Percentiles rank a stretch among this genome's conserved stretches.
These are phyloP conservation scores for Pandion haliaetus DNA, from an alignment of 2,113 vertebrate genomes.

Conservation along the genomic window DNA sequence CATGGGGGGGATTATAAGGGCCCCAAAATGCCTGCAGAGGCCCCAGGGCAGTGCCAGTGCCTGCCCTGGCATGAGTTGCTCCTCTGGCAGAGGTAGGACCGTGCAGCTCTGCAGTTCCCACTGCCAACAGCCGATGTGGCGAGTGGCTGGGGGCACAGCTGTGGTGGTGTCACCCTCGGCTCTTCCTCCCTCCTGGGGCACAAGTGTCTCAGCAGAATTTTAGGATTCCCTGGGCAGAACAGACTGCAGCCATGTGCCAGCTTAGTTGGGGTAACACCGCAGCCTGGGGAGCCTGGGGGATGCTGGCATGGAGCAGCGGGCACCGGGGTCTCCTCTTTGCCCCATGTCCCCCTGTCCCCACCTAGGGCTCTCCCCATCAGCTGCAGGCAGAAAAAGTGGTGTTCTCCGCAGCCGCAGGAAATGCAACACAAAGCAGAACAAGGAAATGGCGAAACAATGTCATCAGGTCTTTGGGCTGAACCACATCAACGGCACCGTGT, in stretches of 20 bases:
- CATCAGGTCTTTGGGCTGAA: neutral
- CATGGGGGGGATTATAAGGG: accelerated
- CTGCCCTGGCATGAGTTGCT: neutral
- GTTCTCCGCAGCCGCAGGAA: neutral
- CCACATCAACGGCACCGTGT: accelerated
- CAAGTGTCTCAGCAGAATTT: neutral
- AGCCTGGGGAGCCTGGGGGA: neutral
- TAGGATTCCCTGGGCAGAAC: neutral
- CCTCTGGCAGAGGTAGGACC: neutral
- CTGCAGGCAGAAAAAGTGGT: accelerated
- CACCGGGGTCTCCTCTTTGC: neutral
- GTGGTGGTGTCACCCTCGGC: accelerated
- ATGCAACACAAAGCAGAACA: neutral
- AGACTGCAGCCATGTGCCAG: neutral
- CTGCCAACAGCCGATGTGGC: accelerated
- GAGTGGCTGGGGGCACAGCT: accelerated
- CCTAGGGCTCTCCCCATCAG: neutral
- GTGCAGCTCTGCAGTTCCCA: accelerated
- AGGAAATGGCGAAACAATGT: neutral
- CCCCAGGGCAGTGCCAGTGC: neutral
- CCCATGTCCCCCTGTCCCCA: accelerated
- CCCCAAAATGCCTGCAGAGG: accelerated
- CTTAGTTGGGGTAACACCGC: neutral
- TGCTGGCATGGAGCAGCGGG: accelerated
- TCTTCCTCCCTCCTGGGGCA: neutral